Conservation (phyloP, 1,140 invertebrate species). For the Asbolus verrucosus region DNA sequence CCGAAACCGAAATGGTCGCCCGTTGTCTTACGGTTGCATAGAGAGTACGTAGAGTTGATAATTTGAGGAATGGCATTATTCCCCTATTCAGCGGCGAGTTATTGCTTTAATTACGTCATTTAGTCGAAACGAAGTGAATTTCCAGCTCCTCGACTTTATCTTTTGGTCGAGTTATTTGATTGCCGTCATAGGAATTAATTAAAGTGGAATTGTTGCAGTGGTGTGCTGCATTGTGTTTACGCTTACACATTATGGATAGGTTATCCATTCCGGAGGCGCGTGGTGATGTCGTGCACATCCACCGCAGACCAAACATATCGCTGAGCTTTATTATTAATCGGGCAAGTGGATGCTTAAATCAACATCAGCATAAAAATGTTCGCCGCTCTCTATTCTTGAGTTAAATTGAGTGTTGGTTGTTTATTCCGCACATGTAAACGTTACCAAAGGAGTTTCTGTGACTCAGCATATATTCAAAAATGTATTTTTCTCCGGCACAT, state of each 20-base stretch:
- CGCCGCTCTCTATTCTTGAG: background rate
- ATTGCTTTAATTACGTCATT: too few species aligned
- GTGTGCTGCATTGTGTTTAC: too few species aligned
- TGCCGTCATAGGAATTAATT: too few species aligned
- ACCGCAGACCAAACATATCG: conserved; percentile 29
- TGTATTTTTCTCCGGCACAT: conserved; percentile 1
- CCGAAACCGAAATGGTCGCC: too few species aligned
- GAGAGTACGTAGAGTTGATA: too few species aligned
- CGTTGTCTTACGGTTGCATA: too few species aligned
- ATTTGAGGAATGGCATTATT: too few species aligned
- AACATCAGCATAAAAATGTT: conserved; percentile 19
- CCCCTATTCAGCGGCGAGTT: too few species aligned
- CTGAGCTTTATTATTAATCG: conserved; percentile 25
- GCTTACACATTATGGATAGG: conserved; percentile 1
- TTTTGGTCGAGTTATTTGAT: too few species aligned
- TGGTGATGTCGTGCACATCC: background rate
- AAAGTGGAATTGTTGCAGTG: too few species aligned
- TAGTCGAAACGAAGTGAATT: too few species aligned
- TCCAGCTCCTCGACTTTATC: too few species aligned
- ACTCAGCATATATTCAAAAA: background rate
- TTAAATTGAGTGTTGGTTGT: conserved; percentile 7
- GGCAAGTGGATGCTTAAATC: conserved; percentile 12
- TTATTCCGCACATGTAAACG: background rate
- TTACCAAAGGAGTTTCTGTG: background rate
- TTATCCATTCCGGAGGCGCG: conserved; percentile 16